Evolutionary conservation across 2,888 invertebrate species (phyloP).

Genomic region (Xanthorhoe spadicearia): DNA sequence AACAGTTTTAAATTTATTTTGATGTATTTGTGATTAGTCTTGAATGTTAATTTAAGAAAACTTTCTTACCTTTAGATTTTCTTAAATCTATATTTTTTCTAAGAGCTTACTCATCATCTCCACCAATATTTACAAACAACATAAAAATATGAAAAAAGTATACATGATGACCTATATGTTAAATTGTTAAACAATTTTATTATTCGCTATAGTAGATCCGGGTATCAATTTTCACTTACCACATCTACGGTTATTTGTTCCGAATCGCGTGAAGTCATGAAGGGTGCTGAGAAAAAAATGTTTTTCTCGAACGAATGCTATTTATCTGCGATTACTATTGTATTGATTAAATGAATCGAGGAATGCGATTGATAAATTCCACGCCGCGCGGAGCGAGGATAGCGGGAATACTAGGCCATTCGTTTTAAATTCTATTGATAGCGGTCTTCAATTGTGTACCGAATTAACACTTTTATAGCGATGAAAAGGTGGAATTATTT

Average conservation of each 20-base stretch:
- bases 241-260: conserved; percentile 19
- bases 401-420: conserved; percentile 41
- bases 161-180: too few relatives aligned
- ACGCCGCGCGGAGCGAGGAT: conserved; percentile 32
- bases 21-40: too few relatives aligned
- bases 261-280: conserved; percentile 51
- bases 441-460: conserved; percentile 33
- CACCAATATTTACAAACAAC: too few relatives aligned
- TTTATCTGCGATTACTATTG: conserved; percentile 71
- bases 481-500: conserved; percentile 17
- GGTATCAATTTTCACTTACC: background rate
- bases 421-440: conserved; percentile 41
- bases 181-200: background rate
- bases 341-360: conserved; percentile 63
- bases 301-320: conserved; percentile 66
- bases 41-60: too few relatives aligned
- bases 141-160: too few relatives aligned
- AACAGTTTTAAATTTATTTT: too few relatives aligned
- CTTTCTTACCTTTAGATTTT: too few relatives aligned
- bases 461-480: conserved; percentile 35
- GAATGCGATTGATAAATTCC: conserved; percentile 49
- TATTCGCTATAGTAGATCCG: background rate
- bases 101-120: too few relatives aligned
- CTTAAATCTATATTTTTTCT: too few relatives aligned
- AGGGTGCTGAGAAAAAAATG: conserved; percentile 69